Evolutionary conservation across 1,140 invertebrate genomes (phyloP).

Genomic region (Theocolax elegans): DNA sequence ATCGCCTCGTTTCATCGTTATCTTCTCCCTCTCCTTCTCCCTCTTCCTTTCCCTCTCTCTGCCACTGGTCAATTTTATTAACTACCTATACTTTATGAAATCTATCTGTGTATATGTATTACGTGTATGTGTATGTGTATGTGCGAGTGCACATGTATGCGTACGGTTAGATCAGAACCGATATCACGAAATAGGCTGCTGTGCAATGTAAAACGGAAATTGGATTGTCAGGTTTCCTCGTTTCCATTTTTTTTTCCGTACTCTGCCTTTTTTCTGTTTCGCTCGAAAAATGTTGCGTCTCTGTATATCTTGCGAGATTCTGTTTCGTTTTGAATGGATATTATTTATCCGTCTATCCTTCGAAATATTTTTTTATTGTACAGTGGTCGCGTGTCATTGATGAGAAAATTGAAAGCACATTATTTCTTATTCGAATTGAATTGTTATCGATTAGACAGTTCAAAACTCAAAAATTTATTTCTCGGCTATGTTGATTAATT

Average conservation of each 20-base stretch:
- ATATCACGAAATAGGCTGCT: neutral
- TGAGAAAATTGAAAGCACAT: constrained; percentile 10
- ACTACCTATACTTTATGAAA: neutral
- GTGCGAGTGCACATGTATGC: no score
- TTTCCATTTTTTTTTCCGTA: neutral
- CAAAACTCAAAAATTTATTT: no score
- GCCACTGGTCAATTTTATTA: neutral
- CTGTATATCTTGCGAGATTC: neutral
- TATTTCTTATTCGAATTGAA: constrained; percentile 9
- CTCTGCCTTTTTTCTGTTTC: neutral
- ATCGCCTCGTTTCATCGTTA: no score
- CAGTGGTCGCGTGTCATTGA: neutral
- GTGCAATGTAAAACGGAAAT: constrained; percentile 19
- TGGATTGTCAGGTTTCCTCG: constrained; percentile 10
- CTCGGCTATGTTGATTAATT: no score
- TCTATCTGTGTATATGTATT: neutral
- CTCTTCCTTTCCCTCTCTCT: neutral
- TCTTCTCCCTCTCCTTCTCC: no score
- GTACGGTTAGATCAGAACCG: neutral
- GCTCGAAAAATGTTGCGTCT: neutral
- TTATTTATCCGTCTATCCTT: no score
- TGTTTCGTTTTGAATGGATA: no score
- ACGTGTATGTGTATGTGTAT: no score
- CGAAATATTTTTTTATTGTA: neutral
- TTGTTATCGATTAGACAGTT: neutral